These are phyloP conservation scores for Eupleurogrammus muticus DNA, from an alignment of 2,797 vertebrate species.

Conservation along the genomic window DNA sequence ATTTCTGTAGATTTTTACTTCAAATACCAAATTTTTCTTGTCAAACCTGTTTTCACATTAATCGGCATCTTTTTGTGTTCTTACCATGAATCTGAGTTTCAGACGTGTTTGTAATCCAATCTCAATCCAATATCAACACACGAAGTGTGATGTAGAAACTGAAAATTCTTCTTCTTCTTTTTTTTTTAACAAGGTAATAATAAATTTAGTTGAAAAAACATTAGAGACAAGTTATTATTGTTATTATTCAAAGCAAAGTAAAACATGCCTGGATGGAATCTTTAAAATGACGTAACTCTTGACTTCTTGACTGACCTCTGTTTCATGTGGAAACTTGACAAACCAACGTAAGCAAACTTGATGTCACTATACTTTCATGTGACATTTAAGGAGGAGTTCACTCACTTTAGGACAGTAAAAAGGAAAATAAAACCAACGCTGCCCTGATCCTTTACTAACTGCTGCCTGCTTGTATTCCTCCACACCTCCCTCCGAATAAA, in stretches of 20 bases:
- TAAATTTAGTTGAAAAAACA: too few species aligned
- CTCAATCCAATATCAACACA: too few species aligned
- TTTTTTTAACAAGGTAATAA: too few species aligned
- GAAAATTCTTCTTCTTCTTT: too few species aligned
- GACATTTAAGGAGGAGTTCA: slow-evolving; percentile 38
- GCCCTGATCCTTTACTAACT: background rate
- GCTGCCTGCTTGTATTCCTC: background rate
- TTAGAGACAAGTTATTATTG: too few species aligned
- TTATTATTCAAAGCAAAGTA: background rate
- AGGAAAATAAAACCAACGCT: background rate
- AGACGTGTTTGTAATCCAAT: too few species aligned
- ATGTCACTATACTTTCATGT: slow-evolving; percentile 19
- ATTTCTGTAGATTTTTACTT: background rate
- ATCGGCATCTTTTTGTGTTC: too few species aligned
- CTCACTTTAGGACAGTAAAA: slow-evolving; percentile 2
- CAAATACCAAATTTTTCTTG: background rate
- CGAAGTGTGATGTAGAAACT: too few species aligned
- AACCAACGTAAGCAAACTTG: slow-evolving; percentile 6
- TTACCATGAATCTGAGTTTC: too few species aligned
- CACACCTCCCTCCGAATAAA: background rate
- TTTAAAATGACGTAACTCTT: slow-evolving; percentile 23
- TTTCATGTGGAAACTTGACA: slow-evolving; percentile 27
- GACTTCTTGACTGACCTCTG: background rate
- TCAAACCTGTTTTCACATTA: slow-evolving; percentile 1
- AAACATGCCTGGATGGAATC: background rate